phyloP scores from a whole-genome alignment of 2,113 vertebrate genomes.

The Pseudorhombus dupliciocellatus region DNA sequence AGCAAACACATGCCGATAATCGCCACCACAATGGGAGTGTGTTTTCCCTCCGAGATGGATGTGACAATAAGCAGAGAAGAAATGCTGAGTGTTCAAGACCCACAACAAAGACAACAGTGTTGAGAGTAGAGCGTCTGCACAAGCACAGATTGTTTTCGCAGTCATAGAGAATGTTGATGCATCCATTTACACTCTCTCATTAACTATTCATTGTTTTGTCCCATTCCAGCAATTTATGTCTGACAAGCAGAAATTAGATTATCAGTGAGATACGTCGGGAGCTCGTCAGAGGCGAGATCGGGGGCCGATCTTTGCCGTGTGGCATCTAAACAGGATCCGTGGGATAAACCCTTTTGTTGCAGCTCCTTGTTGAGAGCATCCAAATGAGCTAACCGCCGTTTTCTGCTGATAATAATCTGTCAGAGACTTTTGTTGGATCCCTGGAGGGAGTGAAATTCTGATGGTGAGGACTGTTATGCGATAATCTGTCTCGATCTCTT shows the following conservation, averaged over 20 bases:
- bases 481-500: slow-evolving; percentile 80
- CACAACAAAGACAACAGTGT: slow-evolving; percentile 11
- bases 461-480: slow-evolving; percentile 67
- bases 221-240: slow-evolving; percentile 55
- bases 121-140: slow-evolving; percentile 28
- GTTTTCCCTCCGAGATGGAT: slow-evolving; percentile 23
- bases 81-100: slow-evolving; percentile 23
- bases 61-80: slow-evolving; percentile 18
- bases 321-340: slow-evolving; percentile 49
- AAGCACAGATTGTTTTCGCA: slow-evolving; percentile 33
- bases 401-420: slow-evolving; percentile 67
- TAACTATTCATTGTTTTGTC: slow-evolving; percentile 55
- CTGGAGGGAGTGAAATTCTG: slow-evolving; percentile 73
- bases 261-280: slow-evolving; percentile 50
- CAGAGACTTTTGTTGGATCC: slow-evolving; percentile 65
- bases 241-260: slow-evolving; percentile 64
- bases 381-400: slow-evolving; percentile 48
- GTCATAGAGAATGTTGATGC: slow-evolving; percentile 30
- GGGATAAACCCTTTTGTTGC: slow-evolving; percentile 62
- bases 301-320: slow-evolving; percentile 35
- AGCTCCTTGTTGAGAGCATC: slow-evolving; percentile 37
- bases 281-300: slow-evolving; percentile 49
- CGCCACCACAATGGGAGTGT: slow-evolving; percentile 30
- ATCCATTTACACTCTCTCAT: slow-evolving; percentile 46
- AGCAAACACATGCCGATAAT: slow-evolving; percentile 29